These are phyloP conservation scores for Thereva nobilitata DNA, from an alignment of 2,888 invertebrate genomes.

Conservation along the genomic window DNA sequence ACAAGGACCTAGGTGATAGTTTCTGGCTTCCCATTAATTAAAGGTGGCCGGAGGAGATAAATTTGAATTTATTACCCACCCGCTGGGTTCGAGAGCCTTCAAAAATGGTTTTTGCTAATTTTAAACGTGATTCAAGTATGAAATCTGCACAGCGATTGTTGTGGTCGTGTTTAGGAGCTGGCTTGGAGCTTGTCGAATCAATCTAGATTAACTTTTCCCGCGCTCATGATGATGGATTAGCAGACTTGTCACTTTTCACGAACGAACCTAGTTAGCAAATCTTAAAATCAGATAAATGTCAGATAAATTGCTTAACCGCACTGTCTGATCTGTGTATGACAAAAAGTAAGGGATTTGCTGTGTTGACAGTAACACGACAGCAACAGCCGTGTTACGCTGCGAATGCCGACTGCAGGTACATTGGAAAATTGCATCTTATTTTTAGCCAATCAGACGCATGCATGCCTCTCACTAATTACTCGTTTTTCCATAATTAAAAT, in stretches of 20 bases:
- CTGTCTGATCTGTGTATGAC: conserved; percentile 14
- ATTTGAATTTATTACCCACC: conserved; percentile 7
- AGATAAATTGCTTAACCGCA: conserved; percentile 19
- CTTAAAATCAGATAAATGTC: conserved; percentile 26
- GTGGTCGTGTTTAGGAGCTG: too few species aligned
- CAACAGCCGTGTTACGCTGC: conserved; percentile 14
- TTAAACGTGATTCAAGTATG: too few species aligned
- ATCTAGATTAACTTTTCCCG: too few species aligned
- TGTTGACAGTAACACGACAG: conserved; percentile 23
- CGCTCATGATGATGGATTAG: not conserved
- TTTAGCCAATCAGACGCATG: not conserved
- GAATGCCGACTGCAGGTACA: too few species aligned
- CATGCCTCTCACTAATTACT: conserved; percentile 19
- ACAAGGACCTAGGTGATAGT: conserved; percentile 16
- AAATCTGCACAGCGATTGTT: too few species aligned
- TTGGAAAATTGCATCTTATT: too few species aligned
- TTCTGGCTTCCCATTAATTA: conserved; percentile 21
- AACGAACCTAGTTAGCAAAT: conserved; percentile 14
- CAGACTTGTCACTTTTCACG: conserved; percentile 6
- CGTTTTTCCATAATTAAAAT: conserved; percentile 33
- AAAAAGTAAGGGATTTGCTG: not conserved
- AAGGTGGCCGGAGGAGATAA: conserved; percentile 12
- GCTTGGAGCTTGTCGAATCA: too few species aligned
- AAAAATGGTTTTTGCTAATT: too few species aligned
- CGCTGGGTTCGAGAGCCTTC: too few species aligned